Percentiles rank a stretch among this genome's conserved stretches.
phyloP scores from a whole-genome alignment of 1,140 invertebrate species.

The Hylaeus anthracinus region DNA sequence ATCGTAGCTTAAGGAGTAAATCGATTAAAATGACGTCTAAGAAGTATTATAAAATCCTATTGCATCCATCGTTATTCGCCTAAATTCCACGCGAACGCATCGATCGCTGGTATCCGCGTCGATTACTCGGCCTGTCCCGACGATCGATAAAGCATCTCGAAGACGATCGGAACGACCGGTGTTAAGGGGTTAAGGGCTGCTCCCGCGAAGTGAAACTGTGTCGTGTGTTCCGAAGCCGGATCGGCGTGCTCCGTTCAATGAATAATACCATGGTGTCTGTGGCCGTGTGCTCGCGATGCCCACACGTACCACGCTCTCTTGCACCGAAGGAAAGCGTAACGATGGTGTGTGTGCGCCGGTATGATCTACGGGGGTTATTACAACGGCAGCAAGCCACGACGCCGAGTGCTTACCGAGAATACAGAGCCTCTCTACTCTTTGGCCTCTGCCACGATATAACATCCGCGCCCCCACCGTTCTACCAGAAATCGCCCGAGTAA shows the following conservation, averaged over 20 bases:
- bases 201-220: slow-evolving; percentile 45
- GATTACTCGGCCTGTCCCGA: background rate
- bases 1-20: no score
- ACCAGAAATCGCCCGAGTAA: slow-evolving; percentile 41
- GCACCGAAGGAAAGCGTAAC: background rate
- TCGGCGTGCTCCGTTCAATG: slow-evolving; percentile 43
- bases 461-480: slow-evolving; percentile 36
- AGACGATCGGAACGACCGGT: slow-evolving; percentile 29
- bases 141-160: slow-evolving; percentile 11
- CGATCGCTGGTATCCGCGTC: background rate
- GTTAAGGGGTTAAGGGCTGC: slow-evolving; percentile 49
- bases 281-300: slow-evolving; percentile 10
- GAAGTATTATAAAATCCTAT: no score
- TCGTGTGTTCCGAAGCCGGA: slow-evolving; percentile 45
- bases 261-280: slow-evolving; percentile 36
- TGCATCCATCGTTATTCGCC: no score
- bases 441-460: slow-evolving; percentile 67
- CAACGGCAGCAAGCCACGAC: slow-evolving; percentile 69
- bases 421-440: slow-evolving; percentile 62
- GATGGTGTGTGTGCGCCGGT: slow-evolving; percentile 34
- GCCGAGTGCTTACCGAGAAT: slow-evolving; percentile 55
- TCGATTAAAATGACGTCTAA: no score
- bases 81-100: background rate
- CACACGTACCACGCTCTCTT: background rate
- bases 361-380: slow-evolving; percentile 75